phyloP scores from a whole-genome alignment of 2,113 vertebrate species.

The Tiliqua scincoides region DNA sequence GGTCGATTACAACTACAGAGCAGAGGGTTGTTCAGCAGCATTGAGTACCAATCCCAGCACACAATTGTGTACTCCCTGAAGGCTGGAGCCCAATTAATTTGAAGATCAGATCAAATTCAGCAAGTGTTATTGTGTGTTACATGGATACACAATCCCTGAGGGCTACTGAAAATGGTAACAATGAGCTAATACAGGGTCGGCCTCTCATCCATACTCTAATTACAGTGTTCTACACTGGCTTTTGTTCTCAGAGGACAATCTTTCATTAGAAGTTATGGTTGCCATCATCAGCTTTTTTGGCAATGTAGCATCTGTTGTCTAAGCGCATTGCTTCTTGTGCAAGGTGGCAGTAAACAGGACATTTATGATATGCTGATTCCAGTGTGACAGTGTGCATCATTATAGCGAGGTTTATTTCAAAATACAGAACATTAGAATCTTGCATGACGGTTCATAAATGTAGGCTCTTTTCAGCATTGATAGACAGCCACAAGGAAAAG shows the following conservation, averaged over 20 bases:
- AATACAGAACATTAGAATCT: background rate
- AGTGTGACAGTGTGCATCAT: background rate
- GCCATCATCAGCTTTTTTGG: conserved; percentile 44
- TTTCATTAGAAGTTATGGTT: conserved; percentile 59
- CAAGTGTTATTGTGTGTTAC: conserved; percentile 61
- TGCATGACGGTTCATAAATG: background rate
- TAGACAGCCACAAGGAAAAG: conserved; percentile 39
- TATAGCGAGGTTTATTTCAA: background rate
- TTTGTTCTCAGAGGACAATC: conserved; percentile 59
- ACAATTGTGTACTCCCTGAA: conserved; percentile 42
- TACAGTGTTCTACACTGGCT: conserved; percentile 49
- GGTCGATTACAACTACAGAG: conserved; percentile 41
- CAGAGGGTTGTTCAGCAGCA: conserved; percentile 50
- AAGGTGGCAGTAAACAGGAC: background rate
- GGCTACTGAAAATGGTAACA: conserved; percentile 45
- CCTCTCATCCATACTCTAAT: conserved; percentile 65
- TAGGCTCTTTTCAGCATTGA: conserved; percentile 25
- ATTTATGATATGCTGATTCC: conserved; percentile 35
- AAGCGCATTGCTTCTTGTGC: conserved; percentile 36
- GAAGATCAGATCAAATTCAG: conserved; percentile 60
- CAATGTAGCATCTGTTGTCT: conserved; percentile 36
- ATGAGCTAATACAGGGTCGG: conserved; percentile 50
- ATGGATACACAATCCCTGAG: conserved; percentile 31
- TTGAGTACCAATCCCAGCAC: conserved; percentile 42
- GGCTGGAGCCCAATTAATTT: conserved; percentile 61